A percentile compares a stretch with the other conserved stretches of the same genome.
Evolutionary conservation across 2,888 invertebrate species (phyloP).

Genomic region (Pammene fasciana): DNA sequence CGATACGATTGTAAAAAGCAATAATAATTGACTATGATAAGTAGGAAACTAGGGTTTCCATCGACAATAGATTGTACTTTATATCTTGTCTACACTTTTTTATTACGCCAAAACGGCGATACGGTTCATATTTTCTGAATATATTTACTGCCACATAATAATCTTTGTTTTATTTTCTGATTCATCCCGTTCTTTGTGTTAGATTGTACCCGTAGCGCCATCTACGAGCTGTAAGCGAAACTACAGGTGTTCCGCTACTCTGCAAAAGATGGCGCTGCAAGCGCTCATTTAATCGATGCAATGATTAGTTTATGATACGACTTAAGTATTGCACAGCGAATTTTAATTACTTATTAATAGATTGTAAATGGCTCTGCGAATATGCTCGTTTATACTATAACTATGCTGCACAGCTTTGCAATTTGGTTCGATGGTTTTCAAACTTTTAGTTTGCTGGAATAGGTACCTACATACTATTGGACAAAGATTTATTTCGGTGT

Average conservation of each 20-base stretch:
- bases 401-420: neutral
- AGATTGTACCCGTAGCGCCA: slow-evolving; percentile 27
- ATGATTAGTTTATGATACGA: slow-evolving; percentile 17
- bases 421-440: neutral
- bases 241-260: neutral
- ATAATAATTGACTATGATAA: slow-evolving; percentile 78
- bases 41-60: slow-evolving; percentile 72
- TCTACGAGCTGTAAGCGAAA: slow-evolving; percentile 9
- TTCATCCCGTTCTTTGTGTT: slow-evolving; percentile 34
- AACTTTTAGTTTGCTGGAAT: too few species aligned
- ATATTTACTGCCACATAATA: slow-evolving; percentile 80
- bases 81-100: slow-evolving; percentile 69
- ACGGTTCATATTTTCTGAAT: slow-evolving; percentile 82
- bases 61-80: slow-evolving; percentile 73
- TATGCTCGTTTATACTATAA: neutral
- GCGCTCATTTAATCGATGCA: neutral
- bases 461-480: too few species aligned
- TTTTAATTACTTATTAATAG: slow-evolving; percentile 7
- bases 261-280: slow-evolving; percentile 18
- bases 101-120: slow-evolving; percentile 75
- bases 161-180: slow-evolving; percentile 60
- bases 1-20: slow-evolving; percentile 81
- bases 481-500: too few species aligned
- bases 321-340: slow-evolving; percentile 31
- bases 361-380: slow-evolving; percentile 13